These are phyloP conservation scores for Neofelis nebulosa DNA, from an alignment of 2,113 vertebrate genomes.

Conservation along the genomic window DNA sequence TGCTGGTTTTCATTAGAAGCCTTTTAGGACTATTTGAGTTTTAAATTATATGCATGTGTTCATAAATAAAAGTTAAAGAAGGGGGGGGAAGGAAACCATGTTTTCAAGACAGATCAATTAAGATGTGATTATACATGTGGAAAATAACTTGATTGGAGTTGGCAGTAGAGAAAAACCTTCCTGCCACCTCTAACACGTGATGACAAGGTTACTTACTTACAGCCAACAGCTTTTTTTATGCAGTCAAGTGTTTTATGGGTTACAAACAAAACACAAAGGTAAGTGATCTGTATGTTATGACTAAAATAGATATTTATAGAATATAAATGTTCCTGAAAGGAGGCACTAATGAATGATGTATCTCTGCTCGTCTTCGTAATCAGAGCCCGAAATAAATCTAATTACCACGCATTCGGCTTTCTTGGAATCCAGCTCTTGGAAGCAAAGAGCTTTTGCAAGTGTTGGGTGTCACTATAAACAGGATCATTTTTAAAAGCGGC, in stretches of 20 bases:
- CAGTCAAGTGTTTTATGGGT: background rate
- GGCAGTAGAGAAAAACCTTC: background rate
- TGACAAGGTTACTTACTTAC: conserved; percentile 30
- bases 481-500: conserved; percentile 23
- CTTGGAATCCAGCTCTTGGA: conserved; percentile 26
- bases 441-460: background rate
- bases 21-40: conserved; percentile 42
- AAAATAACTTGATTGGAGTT: conserved; percentile 4
- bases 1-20: conserved; percentile 55
- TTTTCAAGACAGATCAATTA: conserved; percentile 54
- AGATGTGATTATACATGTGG: background rate
- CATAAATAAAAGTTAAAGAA: conserved; percentile 63
- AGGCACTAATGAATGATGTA: background rate
- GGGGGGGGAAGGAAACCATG: conserved; percentile 46
- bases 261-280: conserved; percentile 32
- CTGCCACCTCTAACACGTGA: background rate
- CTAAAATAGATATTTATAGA: background rate
- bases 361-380: conserved; percentile 4
- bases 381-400: conserved; percentile 36
- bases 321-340: background rate
- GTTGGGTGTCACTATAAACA: background rate
- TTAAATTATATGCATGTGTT: conserved; percentile 61
- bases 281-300: background rate
- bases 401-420: conserved; percentile 1
- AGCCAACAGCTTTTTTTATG: background rate